Base-by-base conservation (phyloP, 2,888 invertebrate species). In the Apocheima hispidaria region DNA sequence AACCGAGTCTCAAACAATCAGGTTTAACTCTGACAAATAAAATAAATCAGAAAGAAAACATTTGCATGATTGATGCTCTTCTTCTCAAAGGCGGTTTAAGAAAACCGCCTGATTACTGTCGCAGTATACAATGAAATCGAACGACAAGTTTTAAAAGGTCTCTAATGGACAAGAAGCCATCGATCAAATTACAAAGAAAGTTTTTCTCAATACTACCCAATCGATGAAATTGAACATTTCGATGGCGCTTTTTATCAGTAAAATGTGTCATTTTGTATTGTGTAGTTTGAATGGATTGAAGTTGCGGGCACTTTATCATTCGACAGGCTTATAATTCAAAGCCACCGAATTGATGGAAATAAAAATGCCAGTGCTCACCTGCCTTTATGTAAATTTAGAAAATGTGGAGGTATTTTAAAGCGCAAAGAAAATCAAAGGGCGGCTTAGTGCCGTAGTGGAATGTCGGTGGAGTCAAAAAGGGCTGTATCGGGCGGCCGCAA, bases 161-260 rank as follows among this genome's bases (percentile, higher is more conserved):
- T 79, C 84, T 91, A 91, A 90, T 91, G 92, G 88, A 88, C 87
- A 88, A 90, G 83, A 81, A 84, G 82, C 79, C 85, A 90, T 92
- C 91, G 88, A 92, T 92, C 92, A 92, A 90, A 86, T 83, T 83
- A 86, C 90, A 90, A 89, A 88, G 86, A 88, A 86, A 84, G 77
- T 86, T 89, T 78, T 84, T 83, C 46, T 85, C 83, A 84, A 84
- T 86, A 84, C 84, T 82, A 85, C 86, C 85, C 84, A 89, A 87
- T 88, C 83, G 82, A 86, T 83, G 79, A 73, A 73, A 79, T 81
- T 73, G 74, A 80, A 83, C 83, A 83, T 82, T 86, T 84, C 70
- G 57, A 74, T 73, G 71, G 74, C 77, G 79, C 76, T 80, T 83
- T 85, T 85, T 83, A 75, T 65, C 74, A 75, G 74, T 80, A 74